These are phyloP conservation scores for Podarcis lilfordi DNA, from an alignment of 2,797 vertebrate species.

Conservation along the genomic window DNA sequence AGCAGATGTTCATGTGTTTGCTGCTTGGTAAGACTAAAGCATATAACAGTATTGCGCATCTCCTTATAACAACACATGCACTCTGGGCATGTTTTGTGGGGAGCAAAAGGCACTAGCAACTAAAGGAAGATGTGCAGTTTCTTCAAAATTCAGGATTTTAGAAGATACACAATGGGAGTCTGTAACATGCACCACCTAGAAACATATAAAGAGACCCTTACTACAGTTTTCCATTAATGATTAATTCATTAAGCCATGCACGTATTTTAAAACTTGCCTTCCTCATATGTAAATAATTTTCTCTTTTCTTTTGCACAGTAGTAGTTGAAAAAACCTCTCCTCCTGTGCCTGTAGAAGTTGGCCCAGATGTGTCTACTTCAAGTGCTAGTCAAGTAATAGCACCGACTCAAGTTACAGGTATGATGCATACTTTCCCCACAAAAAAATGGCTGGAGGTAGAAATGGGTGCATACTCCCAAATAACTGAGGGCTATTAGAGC, in stretches of 20 bases:
- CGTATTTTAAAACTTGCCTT: not conserved
- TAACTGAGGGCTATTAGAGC: constrained; percentile 23
- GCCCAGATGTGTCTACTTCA: constrained; percentile 85
- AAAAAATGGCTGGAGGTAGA: constrained; percentile 17
- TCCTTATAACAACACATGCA: not conserved
- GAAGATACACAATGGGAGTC: not conserved
- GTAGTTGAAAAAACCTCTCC: constrained; percentile 92
- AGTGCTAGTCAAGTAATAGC: constrained; percentile 94
- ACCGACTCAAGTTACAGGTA: constrained; percentile 93
- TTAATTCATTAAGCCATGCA: constrained; percentile 14
- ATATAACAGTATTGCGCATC: not conserved
- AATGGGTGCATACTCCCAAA: constrained; percentile 13
- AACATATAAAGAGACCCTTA: not conserved
- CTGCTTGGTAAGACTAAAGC: not conserved
- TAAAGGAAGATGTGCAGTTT: not conserved
- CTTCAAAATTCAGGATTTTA: not conserved
- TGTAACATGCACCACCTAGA: not conserved
- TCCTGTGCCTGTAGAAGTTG: constrained; percentile 88
- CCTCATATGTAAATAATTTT: constrained; percentile 54
- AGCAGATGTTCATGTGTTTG: constrained; percentile 7
- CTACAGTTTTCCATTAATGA: not conserved
- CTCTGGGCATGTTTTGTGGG: not conserved
- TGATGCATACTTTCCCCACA: constrained; percentile 46
- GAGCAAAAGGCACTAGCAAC: not conserved
- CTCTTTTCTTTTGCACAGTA: constrained; percentile 77